A percentile compares a stretch with the other conserved stretches of the same genome.
Evolutionary conservation across 1,140 invertebrate genomes (phyloP).

Genomic region (Euborellia annulipes): DNA sequence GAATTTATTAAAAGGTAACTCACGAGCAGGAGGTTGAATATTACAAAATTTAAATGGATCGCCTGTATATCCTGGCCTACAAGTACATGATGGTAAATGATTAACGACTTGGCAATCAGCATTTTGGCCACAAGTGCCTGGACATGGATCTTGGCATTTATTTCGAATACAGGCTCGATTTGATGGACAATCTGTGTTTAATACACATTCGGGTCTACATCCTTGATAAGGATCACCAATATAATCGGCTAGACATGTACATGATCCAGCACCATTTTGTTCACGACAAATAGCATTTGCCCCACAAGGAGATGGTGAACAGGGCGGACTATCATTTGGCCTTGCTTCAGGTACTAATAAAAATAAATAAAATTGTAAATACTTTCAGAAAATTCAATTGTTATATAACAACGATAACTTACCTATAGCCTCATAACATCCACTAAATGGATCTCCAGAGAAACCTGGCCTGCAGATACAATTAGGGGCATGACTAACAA

Average conservation of each 20-base stretch:
- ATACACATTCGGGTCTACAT: conserved; percentile 54
- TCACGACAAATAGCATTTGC: conserved; percentile 54
- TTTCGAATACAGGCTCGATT: conserved; percentile 49
- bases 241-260: conserved; percentile 51
- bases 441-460: conserved; percentile 41
- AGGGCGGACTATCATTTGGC: conserved; percentile 28
- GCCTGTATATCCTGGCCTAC: conserved; percentile 47
- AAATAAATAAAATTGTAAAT: neutral
- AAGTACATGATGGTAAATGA: conserved; percentile 53
- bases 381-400: conserved; percentile 4
- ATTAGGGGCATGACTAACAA: conserved; percentile 42
- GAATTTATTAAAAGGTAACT: neutral
- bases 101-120: conserved; percentile 56
- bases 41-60: conserved; percentile 47
- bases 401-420: conserved; percentile 14
- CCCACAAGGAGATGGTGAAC: conserved; percentile 53
- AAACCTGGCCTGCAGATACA: conserved; percentile 40
- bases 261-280: conserved; percentile 44
- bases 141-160: conserved; percentile 56
- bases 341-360: conserved; percentile 3
- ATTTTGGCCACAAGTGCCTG: conserved; percentile 52
- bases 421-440: conserved; percentile 26
- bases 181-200: conserved; percentile 51
- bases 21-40: conserved; percentile 21
- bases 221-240: conserved; percentile 60